phyloP scores from a whole-genome alignment of 2,797 vertebrate genomes.

The Mareca strepera region DNA sequence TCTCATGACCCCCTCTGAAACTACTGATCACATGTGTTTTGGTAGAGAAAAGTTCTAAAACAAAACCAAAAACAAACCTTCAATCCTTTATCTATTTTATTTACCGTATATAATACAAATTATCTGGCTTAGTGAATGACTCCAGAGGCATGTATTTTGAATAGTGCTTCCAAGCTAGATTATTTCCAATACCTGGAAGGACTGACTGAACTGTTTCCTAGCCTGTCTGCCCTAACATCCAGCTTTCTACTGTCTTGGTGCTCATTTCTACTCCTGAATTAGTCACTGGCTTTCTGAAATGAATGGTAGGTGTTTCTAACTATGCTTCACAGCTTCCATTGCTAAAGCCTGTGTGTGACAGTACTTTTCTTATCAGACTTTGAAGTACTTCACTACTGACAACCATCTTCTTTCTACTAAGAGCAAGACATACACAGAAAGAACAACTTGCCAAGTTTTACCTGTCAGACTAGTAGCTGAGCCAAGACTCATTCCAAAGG shows the following conservation, averaged over 20 bases:
- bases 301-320: not conserved
- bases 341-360: not conserved
- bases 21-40: not conserved
- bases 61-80: not conserved
- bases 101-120: not conserved
- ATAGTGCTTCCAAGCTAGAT: not conserved
- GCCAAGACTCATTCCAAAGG: no score
- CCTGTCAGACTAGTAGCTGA: not conserved
- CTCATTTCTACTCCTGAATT: not conserved
- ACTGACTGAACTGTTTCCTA: not conserved
- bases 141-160: not conserved
- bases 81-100: not conserved
- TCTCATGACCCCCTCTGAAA: not conserved
- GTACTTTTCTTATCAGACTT: not conserved
- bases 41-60: not conserved
- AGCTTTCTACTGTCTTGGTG: not conserved
- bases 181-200: not conserved
- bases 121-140: not conserved
- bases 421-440: not conserved
- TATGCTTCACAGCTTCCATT: not conserved
- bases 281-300: not conserved
- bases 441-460: not conserved
- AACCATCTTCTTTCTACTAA: not conserved
- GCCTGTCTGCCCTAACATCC: not conserved
- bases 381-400: not conserved